These are phyloP conservation scores for Papilio xuthus DNA, from an alignment of 1,140 invertebrate genomes.

Conservation along the genomic window DNA sequence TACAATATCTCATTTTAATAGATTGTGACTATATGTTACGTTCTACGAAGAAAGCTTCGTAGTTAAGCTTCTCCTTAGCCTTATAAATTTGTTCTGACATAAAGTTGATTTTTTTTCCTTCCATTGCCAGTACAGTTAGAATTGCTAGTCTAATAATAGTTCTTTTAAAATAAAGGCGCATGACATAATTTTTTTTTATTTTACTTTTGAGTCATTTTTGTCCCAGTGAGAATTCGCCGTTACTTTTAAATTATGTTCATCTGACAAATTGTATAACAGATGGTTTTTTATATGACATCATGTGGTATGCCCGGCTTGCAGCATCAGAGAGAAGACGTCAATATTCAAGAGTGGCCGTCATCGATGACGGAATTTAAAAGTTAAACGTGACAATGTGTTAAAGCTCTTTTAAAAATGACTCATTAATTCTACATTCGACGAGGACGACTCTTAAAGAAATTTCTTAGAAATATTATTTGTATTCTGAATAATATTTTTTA, in stretches of 20 bases:
- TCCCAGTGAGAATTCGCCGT: not conserved
- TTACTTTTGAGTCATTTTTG: not conserved
- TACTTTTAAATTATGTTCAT: not conserved
- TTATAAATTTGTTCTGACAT: no score
- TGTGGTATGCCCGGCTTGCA: not conserved
- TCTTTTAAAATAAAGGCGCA: no score
- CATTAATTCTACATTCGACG: not conserved
- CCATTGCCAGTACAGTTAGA: no score
- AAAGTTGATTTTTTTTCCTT: no score
- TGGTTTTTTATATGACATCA: slow-evolving; percentile 8
- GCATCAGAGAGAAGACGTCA: not conserved
- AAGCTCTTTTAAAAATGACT: not conserved
- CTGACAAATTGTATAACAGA: not conserved
- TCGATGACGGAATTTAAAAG: not conserved
- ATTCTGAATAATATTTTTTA: not conserved
- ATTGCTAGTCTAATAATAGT: no score
- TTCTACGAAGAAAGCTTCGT: no score
- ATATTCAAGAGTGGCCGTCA: not conserved
- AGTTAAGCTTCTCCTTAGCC: no score
- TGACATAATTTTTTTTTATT: not conserved
- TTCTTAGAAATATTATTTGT: not conserved
- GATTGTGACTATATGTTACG: no score
- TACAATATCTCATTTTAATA: not conserved
- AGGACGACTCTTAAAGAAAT: not conserved
- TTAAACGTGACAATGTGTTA: not conserved